Base-by-base conservation (phyloP, 1,140 invertebrate species). In the Drosophila persimilis region DNA sequence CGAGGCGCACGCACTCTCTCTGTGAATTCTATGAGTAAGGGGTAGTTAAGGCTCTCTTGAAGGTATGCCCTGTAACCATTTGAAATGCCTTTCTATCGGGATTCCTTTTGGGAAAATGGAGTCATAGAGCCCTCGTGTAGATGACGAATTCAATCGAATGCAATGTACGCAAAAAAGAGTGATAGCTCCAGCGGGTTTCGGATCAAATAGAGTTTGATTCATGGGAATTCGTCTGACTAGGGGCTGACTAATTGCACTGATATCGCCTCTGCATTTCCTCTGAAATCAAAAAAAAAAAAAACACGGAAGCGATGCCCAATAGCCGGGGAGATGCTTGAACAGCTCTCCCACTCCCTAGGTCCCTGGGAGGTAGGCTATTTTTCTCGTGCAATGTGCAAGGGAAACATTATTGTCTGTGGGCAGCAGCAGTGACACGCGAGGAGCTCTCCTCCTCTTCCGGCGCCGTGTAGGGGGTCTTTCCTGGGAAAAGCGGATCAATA, bases 401-500 rank as follows among this genome's bases (percentile, higher is more conserved):
- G 58, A 85, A 84, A 86, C 77, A 85, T 62, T 70, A 67, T 86
- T 85, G 80, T 85, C 81, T 84, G 77, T 85, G 80, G 77, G 60
- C 72, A 81, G 52, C 74, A 52, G 53, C 57, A 54, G 50, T 66
- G 55, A 39, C 55, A 62, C 55, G 71, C 62, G 59, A 51, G 53
- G 52, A 29, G 51, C 44, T 77, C 24, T 26, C 24, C 24, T 26
- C 24, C 24, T 26, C 5, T 26, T 26, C 3, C 24, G 24, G 24
- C 43, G 29, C 35, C 46, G 20, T 60, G 65, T 55, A 44, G 62
- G 50, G 57, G 44, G 62, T 35, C 45, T 78, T 83, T 80, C 74
- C 77, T 72, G 71, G 80, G 57, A 81, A 76, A 84, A 84, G 54
- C 76, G 81, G 73, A 85, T 85, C 81, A 86, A 85, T 85, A 85